Base-by-base conservation (phyloP, 2,888 invertebrate species). In the Onthophagus sagittarius region DNA sequence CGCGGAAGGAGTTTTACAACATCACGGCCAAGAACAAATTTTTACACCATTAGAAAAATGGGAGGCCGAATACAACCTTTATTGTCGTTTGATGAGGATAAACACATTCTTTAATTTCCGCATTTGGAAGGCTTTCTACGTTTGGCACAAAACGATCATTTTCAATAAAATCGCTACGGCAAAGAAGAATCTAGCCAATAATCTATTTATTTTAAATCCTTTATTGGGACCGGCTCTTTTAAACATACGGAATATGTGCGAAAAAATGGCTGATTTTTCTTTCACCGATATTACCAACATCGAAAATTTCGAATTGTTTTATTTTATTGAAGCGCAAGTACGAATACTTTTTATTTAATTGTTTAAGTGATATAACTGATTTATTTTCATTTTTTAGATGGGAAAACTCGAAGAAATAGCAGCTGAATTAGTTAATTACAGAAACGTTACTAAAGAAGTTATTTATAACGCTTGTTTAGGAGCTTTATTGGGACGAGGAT, bases 21-120 rank as follows among this genome's bases (percentile, higher is more conserved):
- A 90, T 83, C 89, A 86, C 71, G 83, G 88, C 11, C 90, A 89
- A 72, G 95, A 95, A 82, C 92, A 93, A 84, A 90, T 90, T 11
- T 96, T 94, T 81, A 94, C 94, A 0, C 89, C 92, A 7, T 86
- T 96, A 5, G 88, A 90, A 15, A 88, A 91, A 75, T 96, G 95
- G 95, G 93, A 94, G 82, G 90, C 90, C 74, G 95, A 96, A 82
- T 95, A 94, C 80, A 89, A 89, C n/a, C 91, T 91, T 83, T 96
- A 94, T 81, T 88, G 91, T 63, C 88, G 92, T 81, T 87, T 96
- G n/a, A 91, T 92, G 76, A 89, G 90, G 87, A 92, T 93, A 67
- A 91, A 89, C 77, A 89, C 90, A 69, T 93, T 94, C 82, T 88
- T 86, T 67, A 86, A 89, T 32, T 94, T 91, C 80, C 89, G 92